Conservation (phyloP, 2,113 vertebrate species). For the Gallinago media region DNA sequence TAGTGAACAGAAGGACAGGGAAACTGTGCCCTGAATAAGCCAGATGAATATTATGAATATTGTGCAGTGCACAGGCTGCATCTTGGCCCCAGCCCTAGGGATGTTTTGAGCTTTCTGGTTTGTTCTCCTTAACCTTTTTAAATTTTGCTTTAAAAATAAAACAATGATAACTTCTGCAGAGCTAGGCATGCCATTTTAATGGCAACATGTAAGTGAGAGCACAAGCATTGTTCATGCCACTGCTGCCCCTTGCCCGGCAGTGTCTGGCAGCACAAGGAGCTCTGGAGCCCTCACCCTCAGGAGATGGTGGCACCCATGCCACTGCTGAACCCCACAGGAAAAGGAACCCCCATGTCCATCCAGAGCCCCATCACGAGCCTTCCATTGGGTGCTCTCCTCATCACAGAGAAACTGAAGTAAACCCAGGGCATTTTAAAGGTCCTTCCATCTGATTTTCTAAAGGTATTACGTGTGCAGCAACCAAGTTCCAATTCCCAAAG, state of each 20-base stretch:
- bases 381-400: not conserved
- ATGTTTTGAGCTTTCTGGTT: not conserved
- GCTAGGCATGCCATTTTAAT: accelerated
- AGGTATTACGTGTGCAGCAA: not conserved
- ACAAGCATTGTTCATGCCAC: not conserved
- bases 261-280: no score
- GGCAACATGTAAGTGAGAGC: not conserved
- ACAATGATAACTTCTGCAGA: not conserved
- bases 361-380: accelerated
- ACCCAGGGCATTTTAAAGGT: not conserved
- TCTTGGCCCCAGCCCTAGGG: not conserved
- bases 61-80: not conserved
- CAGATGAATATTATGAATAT: not conserved
- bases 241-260: not conserved
- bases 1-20: accelerated
- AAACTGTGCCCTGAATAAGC: not conserved
- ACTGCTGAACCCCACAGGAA: accelerated
- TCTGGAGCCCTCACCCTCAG: no score
- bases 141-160: not conserved
- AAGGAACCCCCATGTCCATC: not conserved
- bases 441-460: not conserved
- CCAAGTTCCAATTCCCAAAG: not conserved
- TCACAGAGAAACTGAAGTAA: not conserved
- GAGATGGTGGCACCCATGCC: not conserved
- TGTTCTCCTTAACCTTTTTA: not conserved